Base-by-base conservation (phyloP, 1,140 invertebrate genomes). In the Vanessa atalanta region DNA sequence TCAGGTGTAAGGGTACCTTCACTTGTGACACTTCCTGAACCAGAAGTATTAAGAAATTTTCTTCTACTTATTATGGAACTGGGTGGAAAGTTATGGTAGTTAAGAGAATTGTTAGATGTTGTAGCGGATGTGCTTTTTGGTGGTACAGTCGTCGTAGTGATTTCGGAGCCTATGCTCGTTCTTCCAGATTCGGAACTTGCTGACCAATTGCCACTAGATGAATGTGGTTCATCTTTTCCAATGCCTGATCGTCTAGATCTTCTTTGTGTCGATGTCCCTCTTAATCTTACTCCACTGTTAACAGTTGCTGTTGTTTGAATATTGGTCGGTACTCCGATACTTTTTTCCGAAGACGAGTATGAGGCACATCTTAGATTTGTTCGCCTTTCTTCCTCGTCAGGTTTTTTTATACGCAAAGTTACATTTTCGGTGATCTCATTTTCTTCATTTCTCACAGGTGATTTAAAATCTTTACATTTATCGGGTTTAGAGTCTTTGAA, bases 181-280 rank as follows among this genome's bases (percentile, higher is more conserved):
- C 97, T 93, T 51, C 97, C 97, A 77, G 96, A 98, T 88, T 97
- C 96, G 1, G 97, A 98, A 82, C 97, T 97, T 48, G 97, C 97
- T 81, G 97, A 98, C 98, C 98, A 98, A 89, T 98, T 98, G 60
- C 98, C 98, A 73, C 97, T 97, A 55, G 97, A 98, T 1, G 97
- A 98, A 89, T 97, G 96, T 26, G 96, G 95, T 85, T 97, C 97
- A 72, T 97, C 96, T 85, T 95, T 95, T 31, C 94, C 92, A 69
- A 95, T 89, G 60, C 94, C 94, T 23, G 93, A 92, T 16, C 94
- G 81, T 79, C 94, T 89, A 26, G 94, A 80, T 77, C 96, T 93
- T 70, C 95, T 93, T 83, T 95, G 94, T 4, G 94, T 93, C 1
- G 95, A 95, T 73, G 95, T 95, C 79, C 96, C 95, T 70, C 96